Percentiles rank a stretch among this genome's conserved stretches.
phyloP scores from a whole-genome alignment of 2,113 vertebrate genomes.

The Cheirogaleus medius region DNA sequence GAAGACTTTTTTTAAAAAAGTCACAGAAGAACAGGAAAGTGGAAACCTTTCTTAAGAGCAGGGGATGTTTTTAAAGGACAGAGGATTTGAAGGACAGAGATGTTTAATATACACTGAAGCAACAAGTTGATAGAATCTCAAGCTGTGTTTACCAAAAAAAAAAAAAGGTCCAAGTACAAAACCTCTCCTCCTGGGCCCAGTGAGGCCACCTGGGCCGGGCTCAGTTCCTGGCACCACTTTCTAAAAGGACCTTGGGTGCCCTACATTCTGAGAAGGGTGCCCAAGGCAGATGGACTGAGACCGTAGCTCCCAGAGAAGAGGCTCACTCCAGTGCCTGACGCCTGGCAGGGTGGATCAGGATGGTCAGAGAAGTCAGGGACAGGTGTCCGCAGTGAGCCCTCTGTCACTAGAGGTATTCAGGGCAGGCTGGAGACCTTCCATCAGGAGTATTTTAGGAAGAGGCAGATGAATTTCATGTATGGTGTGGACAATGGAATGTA shows the following conservation, averaged over 20 bases:
- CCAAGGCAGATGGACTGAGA: not conserved
- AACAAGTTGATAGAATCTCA: not conserved
- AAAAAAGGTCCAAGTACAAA: not conserved
- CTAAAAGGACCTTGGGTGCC: not conserved
- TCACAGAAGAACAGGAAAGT: not conserved
- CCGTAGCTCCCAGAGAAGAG: not conserved
- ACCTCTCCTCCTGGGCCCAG: not conserved
- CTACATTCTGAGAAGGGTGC: not conserved
- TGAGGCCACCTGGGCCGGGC: not conserved
- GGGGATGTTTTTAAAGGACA: not conserved
- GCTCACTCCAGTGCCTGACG: not conserved
- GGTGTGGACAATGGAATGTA: not conserved
- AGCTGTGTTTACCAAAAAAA: not conserved
- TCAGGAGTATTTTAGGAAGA: not conserved
- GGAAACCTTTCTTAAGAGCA: not conserved
- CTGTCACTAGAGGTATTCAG: not conserved
- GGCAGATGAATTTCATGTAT: not conserved
- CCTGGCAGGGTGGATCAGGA: not conserved
- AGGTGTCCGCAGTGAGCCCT: not conserved
- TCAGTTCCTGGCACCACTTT: not conserved
- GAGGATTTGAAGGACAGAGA: not conserved
- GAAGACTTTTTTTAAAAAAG: not conserved
- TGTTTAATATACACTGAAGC: not conserved
- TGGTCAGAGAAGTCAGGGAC: not conserved
- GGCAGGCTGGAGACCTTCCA: not conserved